Percentiles rank a stretch among this genome's conserved stretches.
Evolutionary conservation across 2,888 invertebrate species (phyloP).

Genomic region (Macrostomum cliftonense): DNA sequence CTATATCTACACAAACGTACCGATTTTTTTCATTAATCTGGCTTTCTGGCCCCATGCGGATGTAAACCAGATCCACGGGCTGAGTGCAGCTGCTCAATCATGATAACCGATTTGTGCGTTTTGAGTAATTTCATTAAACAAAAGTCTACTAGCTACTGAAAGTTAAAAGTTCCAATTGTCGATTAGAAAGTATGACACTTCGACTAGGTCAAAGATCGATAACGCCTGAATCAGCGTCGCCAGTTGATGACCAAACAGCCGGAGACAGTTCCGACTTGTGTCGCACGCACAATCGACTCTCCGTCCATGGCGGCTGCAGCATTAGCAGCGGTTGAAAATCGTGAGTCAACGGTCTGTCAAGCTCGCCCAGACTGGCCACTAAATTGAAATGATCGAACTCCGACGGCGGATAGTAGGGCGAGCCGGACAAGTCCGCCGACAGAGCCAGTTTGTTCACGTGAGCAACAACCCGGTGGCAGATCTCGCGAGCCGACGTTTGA

Average conservation of each 20-base stretch:
- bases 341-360: slow-evolving; percentile 75
- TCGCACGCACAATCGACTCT: slow-evolving; percentile 73
- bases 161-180: too few species aligned
- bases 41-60: too few species aligned
- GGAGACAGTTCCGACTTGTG: slow-evolving; percentile 53
- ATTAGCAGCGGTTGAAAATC: slow-evolving; percentile 71
- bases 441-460: slow-evolving; percentile 14
- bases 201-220: too few species aligned
- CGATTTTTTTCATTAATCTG: too few species aligned
- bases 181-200: too few species aligned
- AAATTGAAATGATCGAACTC: slow-evolving; percentile 71
- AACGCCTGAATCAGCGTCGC: too few species aligned
- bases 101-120: too few species aligned
- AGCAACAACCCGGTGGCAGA: slow-evolving; percentile 17
- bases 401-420: slow-evolving; percentile 49
- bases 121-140: too few species aligned
- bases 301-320: slow-evolving; percentile 83
- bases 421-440: slow-evolving; percentile 48
- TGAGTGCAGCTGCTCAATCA: too few species aligned
- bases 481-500: background rate
- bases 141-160: too few species aligned
- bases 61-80: too few species aligned
- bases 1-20: too few species aligned
- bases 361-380: slow-evolving; percentile 79
- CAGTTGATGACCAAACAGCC: slow-evolving; percentile 17